These are phyloP conservation scores for Drosophila differens DNA, from an alignment of 2,888 invertebrate species.

Conservation along the genomic window DNA sequence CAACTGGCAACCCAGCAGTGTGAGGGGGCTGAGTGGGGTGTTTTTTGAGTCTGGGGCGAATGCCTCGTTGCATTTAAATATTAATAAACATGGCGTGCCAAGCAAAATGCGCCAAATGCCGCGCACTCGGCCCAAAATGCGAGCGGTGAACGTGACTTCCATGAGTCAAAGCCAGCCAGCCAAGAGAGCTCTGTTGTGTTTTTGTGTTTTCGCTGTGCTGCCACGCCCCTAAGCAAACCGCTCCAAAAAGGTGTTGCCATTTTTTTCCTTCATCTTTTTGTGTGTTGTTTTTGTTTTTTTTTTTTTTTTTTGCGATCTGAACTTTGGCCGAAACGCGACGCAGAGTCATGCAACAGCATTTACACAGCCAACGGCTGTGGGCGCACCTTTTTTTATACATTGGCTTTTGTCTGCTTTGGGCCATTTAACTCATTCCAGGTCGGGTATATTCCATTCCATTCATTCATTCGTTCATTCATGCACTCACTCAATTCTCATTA, in stretches of 20 bases:
- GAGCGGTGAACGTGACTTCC: conserved; percentile 67
- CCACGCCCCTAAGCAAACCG: conserved; percentile 27
- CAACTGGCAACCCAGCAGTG: conserved; percentile 27
- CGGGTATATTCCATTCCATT: conserved; percentile 30
- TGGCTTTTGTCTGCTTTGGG: conserved; percentile 32
- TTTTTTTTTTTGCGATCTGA: conserved; percentile 39
- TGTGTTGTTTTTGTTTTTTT: not conserved
- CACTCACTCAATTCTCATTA: conserved; percentile 54
- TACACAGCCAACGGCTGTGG: conserved; percentile 36
- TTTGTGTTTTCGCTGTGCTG: conserved; percentile 10
- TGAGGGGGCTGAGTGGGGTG: not conserved
- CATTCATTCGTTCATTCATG: conserved; percentile 29
- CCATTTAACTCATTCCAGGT: conserved; percentile 11
- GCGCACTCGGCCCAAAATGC: conserved; percentile 53
- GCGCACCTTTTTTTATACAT: conserved; percentile 61
- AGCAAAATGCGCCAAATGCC: conserved; percentile 73
- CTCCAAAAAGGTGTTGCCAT: conserved; percentile 49
- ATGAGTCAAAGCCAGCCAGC: conserved; percentile 66
- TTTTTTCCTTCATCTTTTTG: conserved; percentile 12
- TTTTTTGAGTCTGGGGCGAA: conserved; percentile 59
- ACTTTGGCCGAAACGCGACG: conserved; percentile 71
- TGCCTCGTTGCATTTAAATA: conserved; percentile 81
- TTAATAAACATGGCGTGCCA: conserved; percentile 81
- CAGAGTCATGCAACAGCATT: conserved; percentile 70
- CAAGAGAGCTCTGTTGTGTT: conserved; percentile 26